These are phyloP conservation scores for Neogobius melanostomus DNA, from an alignment of 2,113 vertebrate species.

Conservation along the genomic window DNA sequence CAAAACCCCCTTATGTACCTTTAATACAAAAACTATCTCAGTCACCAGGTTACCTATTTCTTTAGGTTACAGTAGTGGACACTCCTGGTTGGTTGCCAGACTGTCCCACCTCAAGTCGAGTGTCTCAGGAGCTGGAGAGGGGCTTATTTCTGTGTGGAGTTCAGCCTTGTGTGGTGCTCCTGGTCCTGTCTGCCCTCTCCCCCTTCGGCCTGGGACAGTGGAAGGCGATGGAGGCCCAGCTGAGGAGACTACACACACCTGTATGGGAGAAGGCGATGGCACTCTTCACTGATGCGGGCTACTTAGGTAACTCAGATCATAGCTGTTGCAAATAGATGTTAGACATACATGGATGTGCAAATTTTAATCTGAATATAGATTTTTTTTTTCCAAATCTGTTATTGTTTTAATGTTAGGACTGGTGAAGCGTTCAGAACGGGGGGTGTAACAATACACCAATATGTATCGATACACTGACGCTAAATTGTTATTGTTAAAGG, in stretches of 20 bases:
- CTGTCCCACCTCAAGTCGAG: background rate
- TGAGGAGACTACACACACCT: constrained; percentile 22
- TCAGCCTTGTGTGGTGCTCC: constrained; percentile 41
- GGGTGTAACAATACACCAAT: too few species aligned
- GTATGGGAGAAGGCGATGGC: constrained; percentile 43
- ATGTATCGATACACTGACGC: too few species aligned
- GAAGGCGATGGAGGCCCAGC: constrained; percentile 38
- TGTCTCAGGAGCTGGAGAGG: constrained; percentile 30
- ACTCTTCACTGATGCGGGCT: constrained; percentile 47
- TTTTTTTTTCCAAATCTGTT: too few species aligned
- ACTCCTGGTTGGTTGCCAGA: constrained; percentile 47
- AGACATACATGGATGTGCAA: too few species aligned
- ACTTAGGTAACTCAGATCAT: constrained; percentile 19
- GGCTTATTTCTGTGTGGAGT: constrained; percentile 31
- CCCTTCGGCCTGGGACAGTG: constrained; percentile 19
- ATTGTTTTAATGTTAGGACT: too few species aligned
- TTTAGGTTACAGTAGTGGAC: constrained; percentile 49
- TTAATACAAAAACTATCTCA: too few species aligned
- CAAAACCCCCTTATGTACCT: too few species aligned
- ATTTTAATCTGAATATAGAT: too few species aligned
- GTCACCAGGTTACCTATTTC: background rate
- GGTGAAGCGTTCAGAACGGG: too few species aligned
- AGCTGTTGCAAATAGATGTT: too few species aligned
- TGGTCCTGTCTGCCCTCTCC: constrained; percentile 27
- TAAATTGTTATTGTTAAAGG: too few species aligned